Evolutionary conservation across 2,888 invertebrate species (phyloP), one percentile per base, ranked within the genome.

Genomic region (Xylocampa areola): DNA sequence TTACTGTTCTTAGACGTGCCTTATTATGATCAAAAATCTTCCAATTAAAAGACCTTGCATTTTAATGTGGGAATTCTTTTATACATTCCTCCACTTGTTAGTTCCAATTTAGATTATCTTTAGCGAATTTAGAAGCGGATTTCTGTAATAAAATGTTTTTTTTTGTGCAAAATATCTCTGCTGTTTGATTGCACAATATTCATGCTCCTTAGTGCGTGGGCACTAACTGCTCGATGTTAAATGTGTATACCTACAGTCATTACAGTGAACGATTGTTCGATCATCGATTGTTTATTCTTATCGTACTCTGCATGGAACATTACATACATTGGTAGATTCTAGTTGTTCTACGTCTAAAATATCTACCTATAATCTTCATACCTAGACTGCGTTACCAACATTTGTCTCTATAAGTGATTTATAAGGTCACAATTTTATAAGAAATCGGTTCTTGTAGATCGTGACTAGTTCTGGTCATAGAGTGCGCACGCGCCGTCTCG

Each of bases 401-500:
- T 37, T 73, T 43, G 16, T 36, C 30, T 43, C 32, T 78, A 74
- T 73, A 66, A 63, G 60, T 68, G 66, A 72, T 75, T 75, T 68
- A 73, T 82, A 85, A 91, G 91, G 89, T 90, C 88, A 79, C 59
- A 51, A 37, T 49, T 75, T 75, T 76, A 76, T 84, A 85, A 89
- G 87, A 88, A 90, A 87, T 81, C 76, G 85, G 86, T 86, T 85
- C 82, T 85, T 84, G 85, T 87, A 76, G 82, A 79, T 93, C 92
- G 94, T 94, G 93, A 93, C 92, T 79, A 81, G 79, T 68, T 80
- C 58, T 74, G 82, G 73, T 85, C 83, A 87, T 86, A 82, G 75
- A 73, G 79, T 80, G 90, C 86, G 91, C 92, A 92, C 91, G 90
- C 91, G 93, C 87, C 84, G 84, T 64, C 79, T 85, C 84, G 85